Base-by-base conservation (phyloP, 2,113 vertebrate species). In the Donacobius atricapilla region DNA sequence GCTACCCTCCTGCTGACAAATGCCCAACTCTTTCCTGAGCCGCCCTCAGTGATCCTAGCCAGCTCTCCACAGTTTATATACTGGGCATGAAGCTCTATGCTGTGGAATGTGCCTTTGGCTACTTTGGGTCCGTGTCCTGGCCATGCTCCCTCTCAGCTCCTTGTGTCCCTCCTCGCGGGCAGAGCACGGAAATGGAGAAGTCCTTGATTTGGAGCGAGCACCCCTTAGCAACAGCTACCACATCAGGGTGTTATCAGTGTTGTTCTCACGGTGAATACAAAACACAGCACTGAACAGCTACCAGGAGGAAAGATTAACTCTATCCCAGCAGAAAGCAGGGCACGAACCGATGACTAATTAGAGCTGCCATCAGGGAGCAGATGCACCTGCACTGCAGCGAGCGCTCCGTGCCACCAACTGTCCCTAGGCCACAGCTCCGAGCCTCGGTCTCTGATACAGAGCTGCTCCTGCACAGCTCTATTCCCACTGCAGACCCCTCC, bases 381-480 rank as follows among this genome's bases (percentile, higher is more conserved):
- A 64, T 15, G 78, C 27, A 58, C 35, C 54, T 50, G 71, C 88
- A 66, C 2, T 10, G 2, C 2, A 0, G 42, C 0, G 53, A 86
- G 33, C 2, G 64, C 31, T 76, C n/a, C 0, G 0, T 2, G 30
- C 18, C 63, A 23, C 19, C 0, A 0, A 27, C 2, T 2, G 8
- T 44, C 40, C 61, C 6, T 0, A 54, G 17, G 35, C 3, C 65
- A 39, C 27, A 28, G n/a, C 33, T 28, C 56, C 0, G 0, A n/a
- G 47, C 30, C 11, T 15, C 39, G 20, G 70, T 6, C 28, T 18
- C 20, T 3, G 0, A 5, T 3, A 47, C 35, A 51, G 4, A 65
- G 24, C 57, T 79, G 39, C 75, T 90, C 20, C 90, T 24, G 4
- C 8, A 18, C 65, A 54, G 50, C 39, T 66, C 35, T 3, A 33